phyloP scores from a whole-genome alignment of 2,888 invertebrate genomes.

The Thalpophila matura region DNA sequence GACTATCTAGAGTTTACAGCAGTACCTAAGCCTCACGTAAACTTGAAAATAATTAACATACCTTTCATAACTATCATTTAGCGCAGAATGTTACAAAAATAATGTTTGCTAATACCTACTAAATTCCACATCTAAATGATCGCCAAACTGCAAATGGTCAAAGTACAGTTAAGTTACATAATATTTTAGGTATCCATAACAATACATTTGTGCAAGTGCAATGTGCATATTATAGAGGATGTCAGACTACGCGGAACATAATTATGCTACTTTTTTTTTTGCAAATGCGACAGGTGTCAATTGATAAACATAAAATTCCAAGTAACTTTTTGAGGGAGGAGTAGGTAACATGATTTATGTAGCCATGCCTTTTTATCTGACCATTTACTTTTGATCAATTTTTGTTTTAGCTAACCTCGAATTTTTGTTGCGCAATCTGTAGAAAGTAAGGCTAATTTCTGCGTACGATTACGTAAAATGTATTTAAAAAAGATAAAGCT shows the following conservation, averaged over 20 bases:
- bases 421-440: slow-evolving; percentile 43
- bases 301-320: slow-evolving; percentile 13
- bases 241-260: background rate
- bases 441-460: slow-evolving; percentile 57
- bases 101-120: no score
- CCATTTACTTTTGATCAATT: slow-evolving; percentile 18
- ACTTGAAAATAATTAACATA: no score
- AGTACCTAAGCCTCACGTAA: no score
- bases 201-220: no score
- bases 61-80: no score
- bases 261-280: slow-evolving; percentile 13
- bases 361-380: slow-evolving; percentile 19
- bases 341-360: slow-evolving; percentile 34
- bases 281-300: slow-evolving; percentile 43
- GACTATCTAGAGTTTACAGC: no score
- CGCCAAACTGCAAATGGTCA: slow-evolving; percentile 8
- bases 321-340: slow-evolving; percentile 5
- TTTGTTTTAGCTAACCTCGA: slow-evolving; percentile 18
- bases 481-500: slow-evolving; percentile 10
- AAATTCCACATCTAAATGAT: slow-evolving; percentile 15
- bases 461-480: slow-evolving; percentile 42
- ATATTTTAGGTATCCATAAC: no score
- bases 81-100: no score
- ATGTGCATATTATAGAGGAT: slow-evolving; percentile 21
- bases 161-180: no score